phyloP scores from a whole-genome alignment of 2,113 vertebrate species.

The Gopherus evgoodei region DNA sequence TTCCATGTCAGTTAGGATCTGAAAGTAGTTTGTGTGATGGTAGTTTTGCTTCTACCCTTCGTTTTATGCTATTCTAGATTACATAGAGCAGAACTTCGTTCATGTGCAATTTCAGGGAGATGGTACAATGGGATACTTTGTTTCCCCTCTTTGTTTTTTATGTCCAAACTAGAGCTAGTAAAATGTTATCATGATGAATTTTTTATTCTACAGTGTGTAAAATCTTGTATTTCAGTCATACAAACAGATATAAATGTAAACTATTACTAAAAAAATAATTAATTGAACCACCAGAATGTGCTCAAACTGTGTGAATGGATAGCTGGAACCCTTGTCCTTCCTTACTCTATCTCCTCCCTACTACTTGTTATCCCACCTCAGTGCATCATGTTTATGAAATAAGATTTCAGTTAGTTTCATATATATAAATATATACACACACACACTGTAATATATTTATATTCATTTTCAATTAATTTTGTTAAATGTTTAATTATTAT shows the following conservation, averaged over 20 bases:
- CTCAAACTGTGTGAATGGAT: not conserved
- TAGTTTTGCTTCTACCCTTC: not conserved
- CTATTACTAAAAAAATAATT: not conserved
- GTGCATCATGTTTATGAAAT: not conserved
- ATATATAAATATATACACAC: not conserved
- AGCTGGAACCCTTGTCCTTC: not conserved
- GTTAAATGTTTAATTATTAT: not conserved
- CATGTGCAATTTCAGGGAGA: not conserved
- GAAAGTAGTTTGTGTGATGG: not conserved
- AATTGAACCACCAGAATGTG: not conserved
- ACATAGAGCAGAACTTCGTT: not conserved
- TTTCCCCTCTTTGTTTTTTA: not conserved
- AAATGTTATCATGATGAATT: not conserved
- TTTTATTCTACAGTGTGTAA: slow-evolving; percentile 7
- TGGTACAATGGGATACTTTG: not conserved
- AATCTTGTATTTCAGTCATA: not conserved
- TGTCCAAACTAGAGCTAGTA: not conserved
- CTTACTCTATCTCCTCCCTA: not conserved
- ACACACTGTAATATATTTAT: not conserved
- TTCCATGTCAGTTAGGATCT: too few species aligned
- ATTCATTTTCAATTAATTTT: not conserved
- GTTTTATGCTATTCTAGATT: not conserved
- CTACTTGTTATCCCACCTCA: not conserved
- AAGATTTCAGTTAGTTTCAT: not conserved
- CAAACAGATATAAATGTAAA: not conserved